These are phyloP conservation scores for Morpho helenor DNA, from an alignment of 2,888 invertebrate species.

Conservation along the genomic window DNA sequence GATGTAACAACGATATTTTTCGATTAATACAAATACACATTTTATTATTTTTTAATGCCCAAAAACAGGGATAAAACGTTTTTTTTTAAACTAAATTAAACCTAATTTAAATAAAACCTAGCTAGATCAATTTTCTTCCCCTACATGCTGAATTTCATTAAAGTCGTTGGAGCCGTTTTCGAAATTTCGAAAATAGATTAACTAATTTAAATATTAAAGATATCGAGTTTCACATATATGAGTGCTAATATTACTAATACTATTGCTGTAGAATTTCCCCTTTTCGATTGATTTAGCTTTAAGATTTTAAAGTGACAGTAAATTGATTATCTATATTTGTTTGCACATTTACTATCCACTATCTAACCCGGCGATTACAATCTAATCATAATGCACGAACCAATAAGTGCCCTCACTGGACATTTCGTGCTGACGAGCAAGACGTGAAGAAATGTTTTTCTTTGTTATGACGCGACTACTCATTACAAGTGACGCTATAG, in stretches of 20 bases:
- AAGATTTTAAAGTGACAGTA: not conserved
- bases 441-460: constrained; percentile 37
- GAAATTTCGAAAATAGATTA: no score
- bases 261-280: not conserved
- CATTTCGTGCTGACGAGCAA: constrained; percentile 33
- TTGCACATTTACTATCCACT: constrained; percentile 6
- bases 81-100: no score
- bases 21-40: no score
- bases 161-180: no score
- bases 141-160: no score
- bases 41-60: no score
- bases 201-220: no score
- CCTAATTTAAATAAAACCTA: no score
- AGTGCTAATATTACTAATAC: not conserved
- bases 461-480: constrained; percentile 21
- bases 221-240: no score
- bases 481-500: constrained; percentile 10
- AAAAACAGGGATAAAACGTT: no score
- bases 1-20: no score
- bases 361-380: constrained; percentile 1
- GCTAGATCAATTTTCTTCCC: no score
- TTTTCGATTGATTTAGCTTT: not conserved
- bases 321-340: constrained; percentile 2
- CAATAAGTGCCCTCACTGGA: constrained; percentile 13
- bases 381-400: constrained; percentile 16